Conservation (phyloP, 2,888 invertebrate genomes). For the Andrena haemorrhoa region DNA sequence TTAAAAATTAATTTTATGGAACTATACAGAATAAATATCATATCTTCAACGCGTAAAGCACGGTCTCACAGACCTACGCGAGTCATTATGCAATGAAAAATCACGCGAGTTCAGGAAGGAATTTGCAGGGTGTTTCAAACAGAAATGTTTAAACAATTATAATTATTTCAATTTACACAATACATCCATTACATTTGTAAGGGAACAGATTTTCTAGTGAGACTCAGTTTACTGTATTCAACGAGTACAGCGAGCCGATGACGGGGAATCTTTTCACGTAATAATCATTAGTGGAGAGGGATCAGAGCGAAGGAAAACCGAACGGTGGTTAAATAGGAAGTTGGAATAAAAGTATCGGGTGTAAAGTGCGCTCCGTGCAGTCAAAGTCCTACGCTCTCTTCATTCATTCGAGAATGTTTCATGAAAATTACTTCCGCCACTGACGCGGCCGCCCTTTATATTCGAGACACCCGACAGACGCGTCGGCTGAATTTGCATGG, state of each 20-base stretch:
- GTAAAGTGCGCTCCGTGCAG: constrained; percentile 43
- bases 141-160: no score
- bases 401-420: constrained; percentile 74
- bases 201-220: neutral
- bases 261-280: neutral
- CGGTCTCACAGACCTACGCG: no score
- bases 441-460: constrained; percentile 65
- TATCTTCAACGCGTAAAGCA: no score
- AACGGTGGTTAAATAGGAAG: constrained; percentile 32
- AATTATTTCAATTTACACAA: no score
- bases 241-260: neutral
- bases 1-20: no score
- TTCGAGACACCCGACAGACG: constrained; percentile 57
- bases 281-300: constrained; percentile 35
- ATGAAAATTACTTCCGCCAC: constrained; percentile 74
- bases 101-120: no score
- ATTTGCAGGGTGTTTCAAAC: no score
- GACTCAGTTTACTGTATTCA: neutral
- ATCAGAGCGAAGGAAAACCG: constrained; percentile 24
- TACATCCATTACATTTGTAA: no score
- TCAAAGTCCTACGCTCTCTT: constrained; percentile 53
- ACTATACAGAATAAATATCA: no score
- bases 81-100: no score
- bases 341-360: constrained; percentile 56
- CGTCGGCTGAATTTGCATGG: constrained; percentile 68